Base-by-base conservation (phyloP, 2,797 vertebrate genomes). In the Brotula barbata region DNA sequence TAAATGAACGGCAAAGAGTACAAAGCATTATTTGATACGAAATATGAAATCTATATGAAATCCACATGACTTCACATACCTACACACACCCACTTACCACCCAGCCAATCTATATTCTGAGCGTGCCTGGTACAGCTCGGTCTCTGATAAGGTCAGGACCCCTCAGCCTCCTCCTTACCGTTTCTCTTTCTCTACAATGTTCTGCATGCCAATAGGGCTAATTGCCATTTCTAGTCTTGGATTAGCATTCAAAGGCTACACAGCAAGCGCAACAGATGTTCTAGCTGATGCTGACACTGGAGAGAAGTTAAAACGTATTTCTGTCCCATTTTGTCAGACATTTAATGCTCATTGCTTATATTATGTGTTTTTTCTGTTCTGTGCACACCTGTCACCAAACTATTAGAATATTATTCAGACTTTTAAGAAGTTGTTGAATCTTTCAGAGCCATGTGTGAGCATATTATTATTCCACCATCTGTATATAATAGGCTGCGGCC, bases 71-170 rank as follows among this genome's bases (percentile, higher is more conserved):
- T 3, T 33, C 31, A 23, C 53, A 39, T 31, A 37, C 44, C 23
- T 34, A 48, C 7, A 62, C 41, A 28, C 5, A 31, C 6, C 48
- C n/a, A 6, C 42, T n/a, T n/a, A n/a, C 4, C 9, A 34, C 19
- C 23, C 19, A 28, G 44, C 48, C 39, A 36, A 19, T 89, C 41
- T 67, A 55, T 82, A 90, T 90, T 89, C 88, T 59, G 36, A 57
- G 42, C 65, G 64, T 66, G 73, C 33, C 46, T 33, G 39, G 56
- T 68, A 43, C 21, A 14, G 12, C 75, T 60, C 58, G 68, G 56
- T 23, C 55, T 83, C 56, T 88, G 87, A 90, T 86, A 91, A 90
- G 91, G 88, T 90, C 89, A 91, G 73, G 80, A 86, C 70, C 79
- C 53, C 62, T 64, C 81, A 56, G 25, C 61, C 58, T 81, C 61